Conservation (phyloP, 1,140 invertebrate genomes). For the Schmidtea mediterranea region DNA sequence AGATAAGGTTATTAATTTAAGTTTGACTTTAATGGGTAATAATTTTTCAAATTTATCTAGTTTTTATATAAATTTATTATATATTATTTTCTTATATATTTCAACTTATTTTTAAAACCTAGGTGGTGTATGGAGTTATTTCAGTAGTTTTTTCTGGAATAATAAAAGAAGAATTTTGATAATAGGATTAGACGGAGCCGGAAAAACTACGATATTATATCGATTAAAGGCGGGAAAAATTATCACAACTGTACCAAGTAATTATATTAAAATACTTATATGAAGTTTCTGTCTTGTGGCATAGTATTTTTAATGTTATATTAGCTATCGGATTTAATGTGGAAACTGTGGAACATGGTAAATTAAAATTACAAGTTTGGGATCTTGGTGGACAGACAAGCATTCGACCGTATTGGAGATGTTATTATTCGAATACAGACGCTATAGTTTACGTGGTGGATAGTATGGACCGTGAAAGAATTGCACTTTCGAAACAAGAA, state of each 20-base stretch:
- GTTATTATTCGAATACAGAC: conserved; percentile 98
- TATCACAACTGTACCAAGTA: conserved; percentile 84
- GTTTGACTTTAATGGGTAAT: too few relatives aligned
- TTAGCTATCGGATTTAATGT: conserved; percentile 89
- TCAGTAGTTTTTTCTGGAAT: conserved; percentile 61
- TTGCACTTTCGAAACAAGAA: conserved; percentile 94
- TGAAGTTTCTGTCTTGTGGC: not conserved
- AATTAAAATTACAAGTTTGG: conserved; percentile 95
- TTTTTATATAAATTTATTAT: too few relatives aligned
- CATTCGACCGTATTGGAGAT: conserved; percentile 87
- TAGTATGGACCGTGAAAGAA: conserved; percentile 84
- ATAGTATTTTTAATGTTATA: conserved; percentile 11
- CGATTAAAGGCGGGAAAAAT: conserved; percentile 92
- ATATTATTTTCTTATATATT: too few relatives aligned
- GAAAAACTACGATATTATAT: conserved; percentile 92
- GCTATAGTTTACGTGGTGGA: conserved; percentile 99
- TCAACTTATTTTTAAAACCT: too few relatives aligned
- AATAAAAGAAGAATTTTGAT: conserved; percentile 92
- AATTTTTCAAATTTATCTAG: too few relatives aligned
- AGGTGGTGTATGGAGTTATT: conserved; percentile 51
- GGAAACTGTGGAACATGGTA: conserved; percentile 84
- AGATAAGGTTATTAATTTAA: too few relatives aligned
- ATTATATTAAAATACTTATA: not conserved
- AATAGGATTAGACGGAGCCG: conserved; percentile 62
- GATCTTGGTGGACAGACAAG: conserved; percentile 92